Conservation (phyloP, 2,888 invertebrate genomes). For the Ectropis crepuscularia region DNA sequence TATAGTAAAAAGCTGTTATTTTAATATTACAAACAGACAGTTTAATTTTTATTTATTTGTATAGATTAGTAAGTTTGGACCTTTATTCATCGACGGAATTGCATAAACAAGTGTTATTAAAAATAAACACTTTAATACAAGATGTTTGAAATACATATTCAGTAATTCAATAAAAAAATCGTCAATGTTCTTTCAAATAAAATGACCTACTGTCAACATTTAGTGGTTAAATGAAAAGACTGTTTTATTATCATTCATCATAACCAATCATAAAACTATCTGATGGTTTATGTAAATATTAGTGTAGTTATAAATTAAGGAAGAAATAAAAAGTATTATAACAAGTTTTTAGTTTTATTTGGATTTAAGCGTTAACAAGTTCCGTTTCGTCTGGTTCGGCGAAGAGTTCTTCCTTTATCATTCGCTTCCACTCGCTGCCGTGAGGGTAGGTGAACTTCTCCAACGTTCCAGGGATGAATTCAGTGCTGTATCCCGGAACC, state of each 20-base stretch:
- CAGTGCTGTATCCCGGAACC: conserved; percentile 92
- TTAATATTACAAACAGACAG: no score
- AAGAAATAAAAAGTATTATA: conserved; percentile 21
- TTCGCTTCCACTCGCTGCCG: conserved; percentile 90
- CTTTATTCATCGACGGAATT: not conserved
- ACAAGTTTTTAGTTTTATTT: conserved; percentile 29
- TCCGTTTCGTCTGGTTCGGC: conserved; percentile 78
- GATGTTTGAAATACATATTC: no score
- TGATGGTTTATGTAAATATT: conserved; percentile 20
- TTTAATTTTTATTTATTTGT: no score
- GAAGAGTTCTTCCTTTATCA: conserved; percentile 86
- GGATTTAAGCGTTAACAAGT: conserved; percentile 60
- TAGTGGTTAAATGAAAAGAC: conserved; percentile 1
- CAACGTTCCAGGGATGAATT: conserved; percentile 88
- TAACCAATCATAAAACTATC: conserved; percentile 8
- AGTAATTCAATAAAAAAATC: no score
- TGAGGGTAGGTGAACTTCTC: conserved; percentile 89
- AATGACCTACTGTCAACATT: not conserved
- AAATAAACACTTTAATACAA: no score
- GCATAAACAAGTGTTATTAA: not conserved
- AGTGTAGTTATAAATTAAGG: conserved; percentile 18
- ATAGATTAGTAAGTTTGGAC: not conserved
- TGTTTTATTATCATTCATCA: conserved; percentile 2
- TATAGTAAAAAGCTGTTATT: no score
- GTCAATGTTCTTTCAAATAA: no score